Percentiles rank a stretch among this genome's conserved stretches.
Evolutionary conservation across 2,888 invertebrate species (phyloP).

Genomic region (Torymus auratus): DNA sequence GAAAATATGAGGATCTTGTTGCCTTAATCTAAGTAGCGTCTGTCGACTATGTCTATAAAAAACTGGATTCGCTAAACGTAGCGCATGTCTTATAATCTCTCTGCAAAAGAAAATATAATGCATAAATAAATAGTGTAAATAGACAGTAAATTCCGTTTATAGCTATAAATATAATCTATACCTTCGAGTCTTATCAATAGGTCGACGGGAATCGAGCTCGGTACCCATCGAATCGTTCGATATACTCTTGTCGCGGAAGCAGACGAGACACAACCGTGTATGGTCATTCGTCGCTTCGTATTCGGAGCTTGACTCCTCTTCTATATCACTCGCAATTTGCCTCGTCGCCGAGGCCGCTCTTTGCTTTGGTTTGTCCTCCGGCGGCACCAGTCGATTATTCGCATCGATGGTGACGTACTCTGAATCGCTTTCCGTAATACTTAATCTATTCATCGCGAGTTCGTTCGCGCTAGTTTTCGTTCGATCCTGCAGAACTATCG

Average conservation of each 20-base stretch:
- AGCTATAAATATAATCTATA: slow-evolving; percentile 53
- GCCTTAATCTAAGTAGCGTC: slow-evolving; percentile 86
- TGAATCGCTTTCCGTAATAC: slow-evolving; percentile 47
- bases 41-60: slow-evolving; percentile 89
- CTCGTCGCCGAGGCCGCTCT: slow-evolving; percentile 33
- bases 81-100: slow-evolving; percentile 83
- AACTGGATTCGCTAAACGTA: slow-evolving; percentile 87
- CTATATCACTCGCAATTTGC: slow-evolving; percentile 62
- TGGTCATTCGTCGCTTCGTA: slow-evolving; percentile 68
- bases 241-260: slow-evolving; percentile 64
- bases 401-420: slow-evolving; percentile 31
- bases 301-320: slow-evolving; percentile 70
- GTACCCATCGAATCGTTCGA: slow-evolving; percentile 59
- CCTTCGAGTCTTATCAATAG: slow-evolving; percentile 68
- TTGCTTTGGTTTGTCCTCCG: slow-evolving; percentile 57
- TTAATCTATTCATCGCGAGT: slow-evolving; percentile 26
- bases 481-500: slow-evolving; percentile 46
- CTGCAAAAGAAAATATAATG: slow-evolving; percentile 61
- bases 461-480: background rate
- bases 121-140: slow-evolving; percentile 11
- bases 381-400: slow-evolving; percentile 36
- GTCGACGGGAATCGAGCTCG: slow-evolving; percentile 59
- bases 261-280: slow-evolving; percentile 70
- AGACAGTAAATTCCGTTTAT: background rate
- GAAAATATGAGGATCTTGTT: slow-evolving; percentile 85